phyloP scores from a whole-genome alignment of 2,113 vertebrate genomes.

The Cavia porcellus region DNA sequence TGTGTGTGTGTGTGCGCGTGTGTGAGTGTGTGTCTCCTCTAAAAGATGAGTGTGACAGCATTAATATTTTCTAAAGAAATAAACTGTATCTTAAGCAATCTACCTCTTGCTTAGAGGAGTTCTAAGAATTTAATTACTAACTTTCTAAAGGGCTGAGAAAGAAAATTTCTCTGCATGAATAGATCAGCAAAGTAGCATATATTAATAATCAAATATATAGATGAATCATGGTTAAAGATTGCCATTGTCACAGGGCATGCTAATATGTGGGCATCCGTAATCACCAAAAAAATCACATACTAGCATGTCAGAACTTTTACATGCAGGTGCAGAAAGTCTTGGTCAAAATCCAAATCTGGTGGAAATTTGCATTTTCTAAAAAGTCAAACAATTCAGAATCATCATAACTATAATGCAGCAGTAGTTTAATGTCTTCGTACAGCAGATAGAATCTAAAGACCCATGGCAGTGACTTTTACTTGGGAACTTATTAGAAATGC shows the following conservation, averaged over 20 bases:
- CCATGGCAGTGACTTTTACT: neutral
- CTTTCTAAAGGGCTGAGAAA: conserved; percentile 48
- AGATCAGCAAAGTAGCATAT: neutral
- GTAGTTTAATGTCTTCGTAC: neutral
- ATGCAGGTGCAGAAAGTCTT: neutral
- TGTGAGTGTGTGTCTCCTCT: neutral
- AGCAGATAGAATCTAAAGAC: neutral
- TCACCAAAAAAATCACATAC: neutral
- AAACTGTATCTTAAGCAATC: conserved; percentile 35
- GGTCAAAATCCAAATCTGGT: neutral
- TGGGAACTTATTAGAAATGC: neutral
- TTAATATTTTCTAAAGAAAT: conserved; percentile 57
- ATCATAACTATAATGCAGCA: neutral
- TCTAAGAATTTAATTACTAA: conserved; percentile 58
- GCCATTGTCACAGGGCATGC: neutral
- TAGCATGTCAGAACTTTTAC: neutral
- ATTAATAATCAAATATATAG: conserved; percentile 16
- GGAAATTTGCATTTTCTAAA: neutral
- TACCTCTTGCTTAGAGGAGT: conserved; percentile 11
- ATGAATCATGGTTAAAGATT: neutral
- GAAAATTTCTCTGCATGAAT: neutral
- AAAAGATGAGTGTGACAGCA: neutral
- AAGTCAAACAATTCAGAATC: neutral
- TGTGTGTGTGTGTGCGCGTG: neutral
- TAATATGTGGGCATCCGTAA: neutral